Conservation (phyloP, 2,113 vertebrate species). For the Oryzias celebensis region DNA sequence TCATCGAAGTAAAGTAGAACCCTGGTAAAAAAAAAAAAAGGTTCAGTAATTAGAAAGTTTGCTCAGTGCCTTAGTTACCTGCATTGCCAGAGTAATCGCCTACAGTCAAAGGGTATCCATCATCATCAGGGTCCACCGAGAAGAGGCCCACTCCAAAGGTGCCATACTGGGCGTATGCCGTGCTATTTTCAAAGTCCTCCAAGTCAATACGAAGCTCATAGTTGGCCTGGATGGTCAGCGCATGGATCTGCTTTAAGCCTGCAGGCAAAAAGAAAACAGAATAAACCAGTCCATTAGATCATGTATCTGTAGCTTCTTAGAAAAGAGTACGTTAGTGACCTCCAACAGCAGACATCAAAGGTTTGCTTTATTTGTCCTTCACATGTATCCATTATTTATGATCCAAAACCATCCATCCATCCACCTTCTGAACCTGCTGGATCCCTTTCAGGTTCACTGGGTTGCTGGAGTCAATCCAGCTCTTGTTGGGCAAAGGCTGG, state of each 20-base stretch:
- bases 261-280: constrained; percentile 24
- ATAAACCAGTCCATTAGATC: constrained; percentile 49
- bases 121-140: constrained; percentile 93
- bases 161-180: constrained; percentile 88
- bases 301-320: constrained; percentile 23
- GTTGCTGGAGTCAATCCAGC: too few relatives aligned
- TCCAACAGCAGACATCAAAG: not conserved
- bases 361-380: too few relatives aligned
- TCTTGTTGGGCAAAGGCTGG: too few relatives aligned
- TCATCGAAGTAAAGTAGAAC: constrained; percentile 5
- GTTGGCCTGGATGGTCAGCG: constrained; percentile 88
- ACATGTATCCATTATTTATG: too few relatives aligned
- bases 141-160: constrained; percentile 93
- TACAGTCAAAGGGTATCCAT: constrained; percentile 90
- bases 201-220: constrained; percentile 94
- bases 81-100: constrained; percentile 92
- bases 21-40: constrained; percentile 11
- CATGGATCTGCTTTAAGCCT: constrained; percentile 91
- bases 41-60: constrained; percentile 19
- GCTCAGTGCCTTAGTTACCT: constrained; percentile 77
- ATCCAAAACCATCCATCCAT: too few relatives aligned
- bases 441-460: too few relatives aligned
- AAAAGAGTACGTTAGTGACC: constrained; percentile 39
- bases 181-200: constrained; percentile 95
- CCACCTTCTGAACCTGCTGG: too few relatives aligned